Evolutionary conservation across 2,888 invertebrate species (phyloP), one percentile per base, ranked within the genome.

Genomic region (Drosophila siamana): DNA sequence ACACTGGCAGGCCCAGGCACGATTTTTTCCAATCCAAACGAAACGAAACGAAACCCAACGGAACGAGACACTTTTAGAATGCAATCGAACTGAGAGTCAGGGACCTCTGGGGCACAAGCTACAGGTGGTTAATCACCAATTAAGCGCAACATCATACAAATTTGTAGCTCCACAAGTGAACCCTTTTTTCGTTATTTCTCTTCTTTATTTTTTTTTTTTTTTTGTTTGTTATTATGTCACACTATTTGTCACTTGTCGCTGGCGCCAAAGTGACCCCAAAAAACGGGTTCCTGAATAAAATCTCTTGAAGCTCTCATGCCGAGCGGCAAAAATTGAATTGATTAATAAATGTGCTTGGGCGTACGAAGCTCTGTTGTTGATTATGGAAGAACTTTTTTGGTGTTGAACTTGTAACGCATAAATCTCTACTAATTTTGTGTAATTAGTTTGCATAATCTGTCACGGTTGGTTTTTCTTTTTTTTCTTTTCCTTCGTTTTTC

Each of bases 81-180:
- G 71, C 78, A 78, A 71, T 71, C 76, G 65, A 66, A 43, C 50
- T 7, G 11, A 15, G 38, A 54, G 46, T 38, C 41, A 47, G 68
- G 40, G 30, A 56, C 36, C 36, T 51, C 28, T 56, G 40, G 57
- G 69, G 66, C 60, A 70, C 79, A 60, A 82, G 77, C 89, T 89
- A 85, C 89, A 90, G 91, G 91, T 90, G 90, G 89, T 90, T 91
- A 91, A 91, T 91, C 90, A 89, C 90, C 91, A 91, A 91, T 91
- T 91, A 91, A 91, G 88, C 88, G 75, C 85, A 86, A 91, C 91
- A 91, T 88, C 84, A 86, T 80, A 82, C 80, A 90, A 90, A 91
- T 91, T 91, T 91, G 91, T 91, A 86, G 84, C 78, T 75, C 75
- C 69, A 38, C 7, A 54, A 46, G 36, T 63, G 51, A 68, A 66